Evolutionary conservation across 64 coral and sea anemone genomes (phyloP).

Genomic region (Porites australiensis): DNA sequence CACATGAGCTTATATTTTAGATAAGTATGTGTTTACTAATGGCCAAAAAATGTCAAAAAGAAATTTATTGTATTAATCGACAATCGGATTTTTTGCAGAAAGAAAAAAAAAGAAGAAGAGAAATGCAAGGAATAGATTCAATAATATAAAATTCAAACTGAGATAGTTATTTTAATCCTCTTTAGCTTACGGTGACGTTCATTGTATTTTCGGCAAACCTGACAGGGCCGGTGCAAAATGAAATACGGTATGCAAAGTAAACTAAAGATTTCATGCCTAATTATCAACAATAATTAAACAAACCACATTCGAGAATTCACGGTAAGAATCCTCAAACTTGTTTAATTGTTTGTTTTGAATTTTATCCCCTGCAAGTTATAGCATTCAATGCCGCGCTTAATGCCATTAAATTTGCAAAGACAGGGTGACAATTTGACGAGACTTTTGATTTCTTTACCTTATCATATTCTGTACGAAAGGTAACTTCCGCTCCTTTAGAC

Average conservation of each 20-base stretch:
- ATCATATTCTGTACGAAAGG: conserved; percentile 88
- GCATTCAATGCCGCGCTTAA: background rate
- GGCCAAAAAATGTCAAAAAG: background rate
- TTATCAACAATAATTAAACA: background rate
- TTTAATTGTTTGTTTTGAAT: background rate
- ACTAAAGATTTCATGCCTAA: background rate
- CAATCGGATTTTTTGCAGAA: no score
- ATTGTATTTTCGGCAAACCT: background rate
- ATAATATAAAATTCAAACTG: background rate
- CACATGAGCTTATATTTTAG: no score
- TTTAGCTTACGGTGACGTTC: background rate
- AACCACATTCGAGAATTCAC: background rate
- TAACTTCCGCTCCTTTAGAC: conserved; percentile 72
- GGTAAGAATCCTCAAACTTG: no score
- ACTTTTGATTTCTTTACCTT: conserved; percentile 61
- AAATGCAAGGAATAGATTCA: background rate
- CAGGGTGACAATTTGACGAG: no score
- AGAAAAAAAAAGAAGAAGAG: background rate
- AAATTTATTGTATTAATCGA: background rate
- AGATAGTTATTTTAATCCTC: background rate
- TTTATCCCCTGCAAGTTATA: background rate
- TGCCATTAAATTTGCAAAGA: background rate
- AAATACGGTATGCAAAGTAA: background rate
- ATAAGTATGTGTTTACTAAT: background rate
- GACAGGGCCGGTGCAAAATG: background rate